Evolutionary conservation across 2,888 invertebrate species (phyloP).

Genomic region (Tetheella fluctuosa): DNA sequence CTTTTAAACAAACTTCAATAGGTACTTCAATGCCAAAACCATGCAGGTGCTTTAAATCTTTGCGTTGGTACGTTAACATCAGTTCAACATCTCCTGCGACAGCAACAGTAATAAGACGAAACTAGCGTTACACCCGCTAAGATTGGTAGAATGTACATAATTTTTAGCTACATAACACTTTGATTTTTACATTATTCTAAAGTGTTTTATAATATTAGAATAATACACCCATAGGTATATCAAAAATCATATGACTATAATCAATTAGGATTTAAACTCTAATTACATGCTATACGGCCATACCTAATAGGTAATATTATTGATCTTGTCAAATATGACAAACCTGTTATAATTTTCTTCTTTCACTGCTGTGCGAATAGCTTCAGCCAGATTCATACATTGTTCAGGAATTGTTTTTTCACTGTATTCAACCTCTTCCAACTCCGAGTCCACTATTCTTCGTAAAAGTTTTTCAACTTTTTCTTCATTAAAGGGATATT

Average conservation of each 20-base stretch:
- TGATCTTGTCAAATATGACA: constrained; percentile 29
- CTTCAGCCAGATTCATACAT: constrained; percentile 83
- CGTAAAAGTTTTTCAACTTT: constrained; percentile 85
- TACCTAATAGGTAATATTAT: no score
- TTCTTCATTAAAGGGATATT: constrained; percentile 85
- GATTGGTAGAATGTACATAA: constrained; percentile 57
- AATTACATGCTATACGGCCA: no score
- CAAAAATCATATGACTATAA: no score
- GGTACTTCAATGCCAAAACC: not conserved
- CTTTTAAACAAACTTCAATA: no score
- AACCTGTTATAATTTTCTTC: constrained; percentile 88
- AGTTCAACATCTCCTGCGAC: not conserved
- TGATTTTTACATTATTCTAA: not conserved
- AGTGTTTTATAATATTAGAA: no score
- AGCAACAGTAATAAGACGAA: constrained; percentile 24
- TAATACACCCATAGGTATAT: no score
- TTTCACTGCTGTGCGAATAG: constrained; percentile 85
- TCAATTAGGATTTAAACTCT: no score
- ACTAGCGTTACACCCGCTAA: constrained; percentile 49
- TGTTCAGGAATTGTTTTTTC: constrained; percentile 84
- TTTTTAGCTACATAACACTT: constrained; percentile 24
- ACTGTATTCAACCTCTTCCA: constrained; percentile 85
- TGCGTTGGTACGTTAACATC: no score
- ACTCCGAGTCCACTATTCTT: constrained; percentile 82
- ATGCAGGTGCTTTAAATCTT: no score